Conservation (phyloP, 2,888 invertebrate genomes). For the Unio delphinus region DNA sequence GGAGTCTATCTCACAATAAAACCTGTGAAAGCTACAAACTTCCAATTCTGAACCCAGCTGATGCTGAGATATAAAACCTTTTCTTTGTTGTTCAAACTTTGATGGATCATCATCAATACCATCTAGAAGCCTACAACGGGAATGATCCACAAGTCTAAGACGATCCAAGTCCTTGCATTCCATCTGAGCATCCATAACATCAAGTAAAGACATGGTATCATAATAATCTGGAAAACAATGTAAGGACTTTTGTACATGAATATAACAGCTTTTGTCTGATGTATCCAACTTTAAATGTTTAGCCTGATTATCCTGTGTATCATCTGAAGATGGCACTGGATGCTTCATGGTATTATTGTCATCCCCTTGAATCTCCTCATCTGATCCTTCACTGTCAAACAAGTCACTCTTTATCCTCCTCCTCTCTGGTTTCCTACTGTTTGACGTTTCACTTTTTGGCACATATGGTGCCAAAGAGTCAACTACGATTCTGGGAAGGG, state of each 20-base stretch:
- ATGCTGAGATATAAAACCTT: not conserved
- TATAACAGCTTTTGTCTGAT: not conserved
- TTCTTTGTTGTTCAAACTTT: too few species aligned
- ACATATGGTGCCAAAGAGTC: slow-evolving; percentile 5
- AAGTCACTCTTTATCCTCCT: slow-evolving; percentile 44
- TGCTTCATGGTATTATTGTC: too few species aligned
- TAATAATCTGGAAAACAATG: slow-evolving; percentile 39
- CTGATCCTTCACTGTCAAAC: slow-evolving; percentile 58
- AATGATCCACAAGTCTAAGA: too few species aligned
- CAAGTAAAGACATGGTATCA: slow-evolving; percentile 43
- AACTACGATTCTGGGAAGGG: slow-evolving; percentile 27
- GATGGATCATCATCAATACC: too few species aligned
- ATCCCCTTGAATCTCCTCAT: slow-evolving; percentile 16
- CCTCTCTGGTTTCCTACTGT: slow-evolving; percentile 10
- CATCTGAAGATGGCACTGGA: too few species aligned
- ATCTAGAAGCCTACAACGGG: too few species aligned
- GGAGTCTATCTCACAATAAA: slow-evolving; percentile 16
- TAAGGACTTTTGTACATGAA: slow-evolving; percentile 20
- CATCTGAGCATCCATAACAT: slow-evolving; percentile 19
- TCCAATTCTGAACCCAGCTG: slow-evolving; percentile 26
- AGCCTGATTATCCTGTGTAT: too few species aligned
- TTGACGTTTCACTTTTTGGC: too few species aligned
- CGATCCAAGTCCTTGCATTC: too few species aligned
- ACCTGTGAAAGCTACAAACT: slow-evolving; percentile 19
- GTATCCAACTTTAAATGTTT: not conserved